phyloP scores from a whole-genome alignment of 1,140 invertebrate species.

The Scaptomyza montana region DNA sequence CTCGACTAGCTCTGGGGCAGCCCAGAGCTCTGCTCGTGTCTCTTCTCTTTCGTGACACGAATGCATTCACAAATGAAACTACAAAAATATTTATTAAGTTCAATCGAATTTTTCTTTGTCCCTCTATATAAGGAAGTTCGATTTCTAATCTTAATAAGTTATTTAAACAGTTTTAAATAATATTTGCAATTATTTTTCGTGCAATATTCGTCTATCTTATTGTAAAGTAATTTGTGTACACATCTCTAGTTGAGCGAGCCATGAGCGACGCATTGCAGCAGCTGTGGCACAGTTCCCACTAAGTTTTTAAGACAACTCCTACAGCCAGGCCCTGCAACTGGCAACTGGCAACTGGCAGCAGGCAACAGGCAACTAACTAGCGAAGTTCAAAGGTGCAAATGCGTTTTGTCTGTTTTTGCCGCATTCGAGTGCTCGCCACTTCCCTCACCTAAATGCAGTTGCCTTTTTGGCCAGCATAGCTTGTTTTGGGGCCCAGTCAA shows the following conservation, averaged over 20 bases:
- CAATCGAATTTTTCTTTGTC: no score
- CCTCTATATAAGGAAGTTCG: no score
- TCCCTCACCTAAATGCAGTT: no score
- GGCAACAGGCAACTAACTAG: constrained; percentile 28
- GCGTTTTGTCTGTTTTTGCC: constrained; percentile 52
- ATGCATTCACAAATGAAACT: no score
- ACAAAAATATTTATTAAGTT: no score
- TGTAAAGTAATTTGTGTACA: neutral
- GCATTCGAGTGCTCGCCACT: neutral
- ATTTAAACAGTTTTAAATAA: no score
- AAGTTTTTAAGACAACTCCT: constrained; percentile 11
- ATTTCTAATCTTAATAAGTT: no score
- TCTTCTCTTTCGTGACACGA: neutral
- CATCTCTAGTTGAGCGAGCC: neutral
- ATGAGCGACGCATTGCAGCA: constrained; percentile 22
- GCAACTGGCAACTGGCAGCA: neutral
- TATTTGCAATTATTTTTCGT: no score
- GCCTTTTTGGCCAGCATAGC: constrained; percentile 3
- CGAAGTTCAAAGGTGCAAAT: constrained; percentile 78
- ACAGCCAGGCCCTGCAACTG: neutral
- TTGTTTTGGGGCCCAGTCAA: constrained; percentile 10
- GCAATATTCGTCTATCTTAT: no score
- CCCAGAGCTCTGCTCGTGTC: neutral
- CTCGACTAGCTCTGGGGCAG: neutral
- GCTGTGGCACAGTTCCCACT: constrained; percentile 50